phyloP scores from a whole-genome alignment of 2,888 invertebrate species.

The Proisotoma minuta region DNA sequence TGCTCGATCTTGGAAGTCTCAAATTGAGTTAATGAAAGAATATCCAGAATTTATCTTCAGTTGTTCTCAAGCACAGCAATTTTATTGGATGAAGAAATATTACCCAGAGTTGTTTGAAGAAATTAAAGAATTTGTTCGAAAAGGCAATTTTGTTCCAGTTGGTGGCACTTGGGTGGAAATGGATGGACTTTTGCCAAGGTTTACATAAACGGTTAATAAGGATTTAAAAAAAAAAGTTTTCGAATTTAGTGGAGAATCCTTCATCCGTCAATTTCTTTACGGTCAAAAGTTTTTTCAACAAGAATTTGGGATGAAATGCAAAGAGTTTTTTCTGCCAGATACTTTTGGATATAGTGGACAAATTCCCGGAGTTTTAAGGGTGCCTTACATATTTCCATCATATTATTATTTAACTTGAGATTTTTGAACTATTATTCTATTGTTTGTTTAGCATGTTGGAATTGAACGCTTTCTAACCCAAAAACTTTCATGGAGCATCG shows the following conservation, averaged over 20 bases:
- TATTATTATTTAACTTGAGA: background rate
- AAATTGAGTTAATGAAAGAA: conserved; percentile 52
- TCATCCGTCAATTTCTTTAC: conserved; percentile 54
- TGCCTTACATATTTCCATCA: no score
- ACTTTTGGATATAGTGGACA: conserved; percentile 57
- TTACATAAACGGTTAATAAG: conserved; percentile 44
- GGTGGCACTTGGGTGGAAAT: conserved; percentile 57
- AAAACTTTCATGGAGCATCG: conserved; percentile 55
- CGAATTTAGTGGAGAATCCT: conserved; percentile 53
- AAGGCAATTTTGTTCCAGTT: conserved; percentile 54
- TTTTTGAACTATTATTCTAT: background rate
- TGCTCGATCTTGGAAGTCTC: conserved; percentile 54
- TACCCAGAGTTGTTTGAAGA: conserved; percentile 53
- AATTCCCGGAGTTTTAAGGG: conserved; percentile 54
- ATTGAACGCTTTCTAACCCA: conserved; percentile 54
- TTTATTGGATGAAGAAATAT: conserved; percentile 54
- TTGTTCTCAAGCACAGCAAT: conserved; percentile 56
- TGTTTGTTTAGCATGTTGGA: conserved; percentile 50
- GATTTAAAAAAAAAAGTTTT: no score
- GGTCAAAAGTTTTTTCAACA: conserved; percentile 54
- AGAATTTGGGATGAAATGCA: conserved; percentile 53
- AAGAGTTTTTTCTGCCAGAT: conserved; percentile 57
- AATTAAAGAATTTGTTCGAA: conserved; percentile 50
- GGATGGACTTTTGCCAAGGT: conserved; percentile 51
- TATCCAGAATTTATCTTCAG: conserved; percentile 53